Evolutionary conservation across 1,140 invertebrate species (phyloP).

Genomic region (Dufourea novaeangliae): DNA sequence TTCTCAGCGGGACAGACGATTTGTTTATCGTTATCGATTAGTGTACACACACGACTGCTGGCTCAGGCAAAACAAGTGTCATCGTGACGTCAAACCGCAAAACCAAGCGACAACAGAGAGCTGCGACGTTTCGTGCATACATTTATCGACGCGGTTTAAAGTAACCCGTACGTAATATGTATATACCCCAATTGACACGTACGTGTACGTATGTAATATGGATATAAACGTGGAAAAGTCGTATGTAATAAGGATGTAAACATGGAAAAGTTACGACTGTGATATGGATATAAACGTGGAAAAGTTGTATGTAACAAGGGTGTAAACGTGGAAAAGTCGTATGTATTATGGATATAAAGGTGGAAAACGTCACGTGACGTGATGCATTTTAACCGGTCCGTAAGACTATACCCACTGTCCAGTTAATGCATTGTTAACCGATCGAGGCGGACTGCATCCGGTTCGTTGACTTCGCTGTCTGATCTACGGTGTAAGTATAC

Average conservation of each 20-base stretch:
- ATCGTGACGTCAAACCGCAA: constrained; percentile 61
- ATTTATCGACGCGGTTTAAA: constrained; percentile 39
- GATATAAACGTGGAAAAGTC: no score
- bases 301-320: no score
- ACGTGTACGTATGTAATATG: no score
- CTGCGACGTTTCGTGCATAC: constrained; percentile 12
- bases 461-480: constrained; percentile 21
- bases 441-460: constrained; percentile 11
- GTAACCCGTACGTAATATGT: background rate
- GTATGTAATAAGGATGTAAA: no score
- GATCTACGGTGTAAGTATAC: constrained; percentile 9
- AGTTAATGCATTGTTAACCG: constrained; percentile 1
- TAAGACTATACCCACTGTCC: background rate
- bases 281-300: no score
- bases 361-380: background rate
- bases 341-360: no score
- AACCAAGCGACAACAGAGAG: constrained; percentile 41
- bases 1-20: constrained; percentile 1
- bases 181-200: background rate
- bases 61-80: constrained; percentile 61
- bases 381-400: constrained; percentile 20
- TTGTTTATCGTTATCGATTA: constrained; percentile 56
- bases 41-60: constrained; percentile 8
- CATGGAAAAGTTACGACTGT: no score
- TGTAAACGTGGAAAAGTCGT: no score